These are phyloP conservation scores for Myrmecobius fasciatus DNA, from an alignment of 2,113 vertebrate genomes.

Conservation along the genomic window DNA sequence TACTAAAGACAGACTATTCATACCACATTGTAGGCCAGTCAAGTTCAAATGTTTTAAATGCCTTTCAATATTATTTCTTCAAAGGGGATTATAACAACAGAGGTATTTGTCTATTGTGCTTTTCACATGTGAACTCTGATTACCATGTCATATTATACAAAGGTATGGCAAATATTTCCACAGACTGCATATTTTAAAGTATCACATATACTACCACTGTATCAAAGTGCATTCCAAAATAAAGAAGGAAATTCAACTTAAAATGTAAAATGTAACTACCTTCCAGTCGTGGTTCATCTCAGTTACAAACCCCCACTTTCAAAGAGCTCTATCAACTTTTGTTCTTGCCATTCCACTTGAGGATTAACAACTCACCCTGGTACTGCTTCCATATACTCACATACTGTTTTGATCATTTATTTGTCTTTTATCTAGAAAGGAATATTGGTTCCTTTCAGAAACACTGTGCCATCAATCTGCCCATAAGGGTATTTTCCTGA, in stretches of 20 bases:
- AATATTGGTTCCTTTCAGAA: neutral
- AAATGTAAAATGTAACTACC: constrained; percentile 35
- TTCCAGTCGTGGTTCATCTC: neutral
- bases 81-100: constrained; percentile 23
- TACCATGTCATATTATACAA: neutral
- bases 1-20: neutral
- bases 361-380: constrained; percentile 32
- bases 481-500: neutral
- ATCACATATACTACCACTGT: constrained; percentile 8
- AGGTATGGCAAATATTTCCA: constrained; percentile 53
- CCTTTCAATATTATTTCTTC: constrained; percentile 28
- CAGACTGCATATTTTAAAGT: constrained; percentile 18
- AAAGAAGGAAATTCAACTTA: constrained; percentile 51
- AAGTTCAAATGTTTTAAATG: constrained; percentile 30
- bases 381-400: constrained; percentile 4
- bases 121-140: constrained; percentile 67
- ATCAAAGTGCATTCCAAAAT: constrained; percentile 36
- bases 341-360: neutral
- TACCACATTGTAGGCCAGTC: neutral
- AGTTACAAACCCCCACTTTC: constrained; percentile 20
- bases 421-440: constrained; percentile 23
- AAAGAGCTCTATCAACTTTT: neutral
- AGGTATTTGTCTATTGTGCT: neutral
- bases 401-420: neutral
- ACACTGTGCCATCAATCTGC: neutral